Conservation (phyloP, 2,113 vertebrate genomes). For the Mobula hypostoma region DNA sequence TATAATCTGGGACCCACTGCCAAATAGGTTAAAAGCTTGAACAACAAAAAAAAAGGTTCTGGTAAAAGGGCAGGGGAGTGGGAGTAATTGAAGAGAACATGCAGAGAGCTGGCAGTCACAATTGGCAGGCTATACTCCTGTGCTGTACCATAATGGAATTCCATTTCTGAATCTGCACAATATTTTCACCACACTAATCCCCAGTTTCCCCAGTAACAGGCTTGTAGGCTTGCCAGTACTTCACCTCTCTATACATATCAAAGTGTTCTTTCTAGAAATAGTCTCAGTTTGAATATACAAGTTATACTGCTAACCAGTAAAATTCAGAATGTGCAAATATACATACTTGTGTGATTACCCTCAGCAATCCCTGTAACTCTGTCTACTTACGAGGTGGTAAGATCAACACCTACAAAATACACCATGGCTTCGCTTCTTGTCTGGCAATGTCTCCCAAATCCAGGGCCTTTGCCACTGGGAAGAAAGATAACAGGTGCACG, state of each 20-base stretch:
- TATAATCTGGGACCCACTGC: background rate
- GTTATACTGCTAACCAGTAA: background rate
- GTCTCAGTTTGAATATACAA: background rate
- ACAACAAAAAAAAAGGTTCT: background rate
- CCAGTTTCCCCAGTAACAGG: background rate
- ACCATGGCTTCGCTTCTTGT: no score
- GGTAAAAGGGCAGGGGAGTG: background rate
- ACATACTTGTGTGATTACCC: background rate
- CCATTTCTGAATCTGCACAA: background rate
- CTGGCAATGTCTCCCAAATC: no score
- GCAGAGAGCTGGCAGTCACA: background rate
- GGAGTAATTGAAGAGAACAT: background rate
- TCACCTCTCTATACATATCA: background rate
- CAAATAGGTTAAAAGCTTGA: background rate
- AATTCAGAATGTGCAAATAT: background rate
- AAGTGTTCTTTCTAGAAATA: background rate
- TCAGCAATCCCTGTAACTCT: background rate
- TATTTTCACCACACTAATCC: background rate
- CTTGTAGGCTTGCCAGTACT: background rate
- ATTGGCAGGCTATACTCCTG: background rate
- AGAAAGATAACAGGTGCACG: no score
- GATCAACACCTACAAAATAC: background rate
- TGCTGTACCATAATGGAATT: background rate
- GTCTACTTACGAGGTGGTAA: background rate
- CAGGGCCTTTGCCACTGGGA: no score